Percentiles rank a stretch among this genome's conserved stretches.
Evolutionary conservation across 2,888 invertebrate genomes (phyloP).

Genomic region (Arge pagana): DNA sequence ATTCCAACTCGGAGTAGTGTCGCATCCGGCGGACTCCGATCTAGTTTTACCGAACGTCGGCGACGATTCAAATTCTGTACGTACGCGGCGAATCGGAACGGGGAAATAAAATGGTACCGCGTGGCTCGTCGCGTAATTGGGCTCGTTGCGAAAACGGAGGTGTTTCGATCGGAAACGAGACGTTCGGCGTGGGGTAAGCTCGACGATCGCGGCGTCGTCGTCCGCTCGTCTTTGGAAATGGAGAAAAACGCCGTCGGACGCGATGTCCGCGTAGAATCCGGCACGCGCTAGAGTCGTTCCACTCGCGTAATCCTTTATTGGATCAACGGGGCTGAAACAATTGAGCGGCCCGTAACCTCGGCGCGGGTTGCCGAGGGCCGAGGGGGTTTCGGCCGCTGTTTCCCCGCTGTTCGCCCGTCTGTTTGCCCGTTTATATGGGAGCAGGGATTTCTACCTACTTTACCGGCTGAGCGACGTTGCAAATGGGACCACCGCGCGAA

Average conservation of each 20-base stretch:
- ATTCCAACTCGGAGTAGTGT: constrained; percentile 14
- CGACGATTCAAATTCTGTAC: no score
- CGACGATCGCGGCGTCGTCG: no score
- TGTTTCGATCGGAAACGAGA: no score
- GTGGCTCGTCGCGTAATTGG: no score
- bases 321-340: constrained; percentile 58
- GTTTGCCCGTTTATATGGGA: constrained; percentile 27
- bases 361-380: constrained; percentile 34
- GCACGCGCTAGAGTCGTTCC: constrained; percentile 18
- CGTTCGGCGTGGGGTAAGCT: no score
- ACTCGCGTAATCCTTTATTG: constrained; percentile 56
- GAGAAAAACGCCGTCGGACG: constrained; percentile 1
- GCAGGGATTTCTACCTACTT: constrained; percentile 51
- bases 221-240: no score
- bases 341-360: constrained; percentile 53
- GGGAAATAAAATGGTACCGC: no score
- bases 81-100: no score
- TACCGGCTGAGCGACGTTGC: constrained; percentile 55
- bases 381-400: constrained; percentile 15
- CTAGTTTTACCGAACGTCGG: no score
- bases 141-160: no score
- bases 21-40: no score
- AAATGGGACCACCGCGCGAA: constrained; percentile 55
- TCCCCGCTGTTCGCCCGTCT: no score
- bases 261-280: constrained; percentile 18